Conservation (phyloP, 1,140 invertebrate species). For the Pseudomyrmex cubaensis region DNA sequence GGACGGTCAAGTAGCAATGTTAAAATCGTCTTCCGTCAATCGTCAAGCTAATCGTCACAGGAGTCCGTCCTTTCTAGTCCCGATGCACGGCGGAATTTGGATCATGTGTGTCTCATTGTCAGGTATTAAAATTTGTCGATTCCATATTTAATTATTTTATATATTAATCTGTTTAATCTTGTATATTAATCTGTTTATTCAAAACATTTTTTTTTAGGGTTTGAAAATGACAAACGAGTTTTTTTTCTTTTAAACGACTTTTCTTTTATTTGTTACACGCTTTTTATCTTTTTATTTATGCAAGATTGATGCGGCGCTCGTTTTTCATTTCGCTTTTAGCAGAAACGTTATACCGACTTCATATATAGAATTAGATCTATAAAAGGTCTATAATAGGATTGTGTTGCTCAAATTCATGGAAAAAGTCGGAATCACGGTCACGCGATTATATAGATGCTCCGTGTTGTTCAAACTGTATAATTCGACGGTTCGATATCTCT, state of each 20-base stretch:
- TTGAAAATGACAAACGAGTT: too few species aligned
- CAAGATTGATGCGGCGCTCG: not conserved
- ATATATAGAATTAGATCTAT: slow-evolving; percentile 7
- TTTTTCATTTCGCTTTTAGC: not conserved
- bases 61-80: slow-evolving; percentile 89
- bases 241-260: too few species aligned
- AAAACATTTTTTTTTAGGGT: not conserved
- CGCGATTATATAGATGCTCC: slow-evolving; percentile 37
- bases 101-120: slow-evolving; percentile 92
- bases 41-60: slow-evolving; percentile 75
- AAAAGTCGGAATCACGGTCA: slow-evolving; percentile 40
- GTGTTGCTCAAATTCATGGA: slow-evolving; percentile 1
- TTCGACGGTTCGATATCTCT: slow-evolving; percentile 50
- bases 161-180: too few species aligned
- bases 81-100: slow-evolving; percentile 95
- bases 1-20: slow-evolving; percentile 79
- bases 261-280: too few species aligned
- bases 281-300: too few species aligned
- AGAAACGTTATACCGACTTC: slow-evolving; percentile 12
- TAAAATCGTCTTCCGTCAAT: slow-evolving; percentile 78
- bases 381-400: not conserved
- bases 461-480: slow-evolving; percentile 15
- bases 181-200: not conserved
- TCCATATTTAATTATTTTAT: too few species aligned
- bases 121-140: slow-evolving; percentile 82